phyloP scores from a whole-genome alignment of 2,888 invertebrate species.

The Phania funesta region DNA sequence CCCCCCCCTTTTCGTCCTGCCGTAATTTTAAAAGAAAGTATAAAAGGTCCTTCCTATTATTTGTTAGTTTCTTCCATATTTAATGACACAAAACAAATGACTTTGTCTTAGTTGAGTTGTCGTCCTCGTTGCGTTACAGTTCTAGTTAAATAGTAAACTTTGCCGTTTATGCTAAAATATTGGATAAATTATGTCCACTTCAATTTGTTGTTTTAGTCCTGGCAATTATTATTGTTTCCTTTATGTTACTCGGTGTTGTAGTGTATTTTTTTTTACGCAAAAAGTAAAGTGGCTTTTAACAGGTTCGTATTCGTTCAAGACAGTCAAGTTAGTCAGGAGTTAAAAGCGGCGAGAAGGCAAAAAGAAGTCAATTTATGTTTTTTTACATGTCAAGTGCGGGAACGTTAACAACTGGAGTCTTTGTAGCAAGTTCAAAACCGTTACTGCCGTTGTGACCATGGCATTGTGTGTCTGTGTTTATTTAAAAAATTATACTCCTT shows the following conservation, averaged over 20 bases:
- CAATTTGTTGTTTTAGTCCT: conserved; percentile 25
- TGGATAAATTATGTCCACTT: conserved; percentile 32
- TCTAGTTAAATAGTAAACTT: background rate
- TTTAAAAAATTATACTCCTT: conserved; percentile 51
- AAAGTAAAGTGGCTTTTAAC: conserved; percentile 53
- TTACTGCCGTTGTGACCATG: background rate
- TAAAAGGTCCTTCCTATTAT: background rate
- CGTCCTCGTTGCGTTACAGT: conserved; percentile 10
- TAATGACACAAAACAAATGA: conserved; percentile 52
- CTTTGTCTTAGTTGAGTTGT: conserved; percentile 29
- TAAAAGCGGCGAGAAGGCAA: background rate
- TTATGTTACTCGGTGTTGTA: background rate
- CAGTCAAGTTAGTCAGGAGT: conserved; percentile 1
- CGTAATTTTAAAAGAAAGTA: background rate
- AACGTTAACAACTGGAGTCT: conserved; percentile 58
- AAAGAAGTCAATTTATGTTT: conserved; percentile 6
- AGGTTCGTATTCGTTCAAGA: conserved; percentile 31
- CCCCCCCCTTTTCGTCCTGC: background rate
- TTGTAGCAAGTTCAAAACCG: background rate
- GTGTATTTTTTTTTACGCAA: background rate
- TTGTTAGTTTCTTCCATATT: conserved; percentile 37
- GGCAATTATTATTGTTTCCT: conserved; percentile 17
- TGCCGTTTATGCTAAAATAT: conserved; percentile 44
- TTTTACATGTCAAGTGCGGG: conserved; percentile 66
- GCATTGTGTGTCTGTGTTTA: conserved; percentile 18